Evolutionary conservation across 2,797 vertebrate species (phyloP).

Genomic region (Gymnopithys bicolor): DNA sequence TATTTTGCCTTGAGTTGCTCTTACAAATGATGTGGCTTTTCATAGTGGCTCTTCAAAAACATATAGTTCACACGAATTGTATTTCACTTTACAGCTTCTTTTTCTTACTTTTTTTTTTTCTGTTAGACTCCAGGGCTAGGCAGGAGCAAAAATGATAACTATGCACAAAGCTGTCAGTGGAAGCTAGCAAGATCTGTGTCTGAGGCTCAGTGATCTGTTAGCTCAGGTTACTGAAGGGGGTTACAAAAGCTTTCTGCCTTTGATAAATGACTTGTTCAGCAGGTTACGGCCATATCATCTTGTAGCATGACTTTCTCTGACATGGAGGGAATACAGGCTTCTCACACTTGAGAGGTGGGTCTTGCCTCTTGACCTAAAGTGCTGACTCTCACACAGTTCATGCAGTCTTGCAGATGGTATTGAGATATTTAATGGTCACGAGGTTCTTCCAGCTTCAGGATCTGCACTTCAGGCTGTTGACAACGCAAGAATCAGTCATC

Average conservation of each 20-base stretch:
- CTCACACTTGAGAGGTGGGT: not conserved
- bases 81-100: not conserved
- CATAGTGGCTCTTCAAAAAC: not conserved
- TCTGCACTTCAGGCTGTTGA: not conserved
- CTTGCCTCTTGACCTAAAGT: not conserved
- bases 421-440: not conserved
- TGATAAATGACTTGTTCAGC: constrained; percentile 21
- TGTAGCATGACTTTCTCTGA: not conserved
- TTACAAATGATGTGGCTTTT: not conserved
- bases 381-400: not conserved
- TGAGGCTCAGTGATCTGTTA: not conserved
- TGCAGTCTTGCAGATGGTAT: not conserved
- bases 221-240: not conserved
- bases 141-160: constrained; percentile 24
- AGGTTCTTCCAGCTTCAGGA: not conserved
- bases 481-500: not conserved
- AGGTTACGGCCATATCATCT: not conserved
- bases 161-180: not conserved
- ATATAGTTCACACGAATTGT: not conserved
- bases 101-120: not conserved
- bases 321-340: not conserved
- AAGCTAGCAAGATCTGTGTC: not conserved
- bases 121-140: not conserved
- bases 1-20: not conserved
- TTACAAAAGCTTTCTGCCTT: not conserved